Evolutionary conservation across 1,140 invertebrate species (phyloP), one percentile per base, ranked within the genome.

Genomic region (Cyclina sinensis): DNA sequence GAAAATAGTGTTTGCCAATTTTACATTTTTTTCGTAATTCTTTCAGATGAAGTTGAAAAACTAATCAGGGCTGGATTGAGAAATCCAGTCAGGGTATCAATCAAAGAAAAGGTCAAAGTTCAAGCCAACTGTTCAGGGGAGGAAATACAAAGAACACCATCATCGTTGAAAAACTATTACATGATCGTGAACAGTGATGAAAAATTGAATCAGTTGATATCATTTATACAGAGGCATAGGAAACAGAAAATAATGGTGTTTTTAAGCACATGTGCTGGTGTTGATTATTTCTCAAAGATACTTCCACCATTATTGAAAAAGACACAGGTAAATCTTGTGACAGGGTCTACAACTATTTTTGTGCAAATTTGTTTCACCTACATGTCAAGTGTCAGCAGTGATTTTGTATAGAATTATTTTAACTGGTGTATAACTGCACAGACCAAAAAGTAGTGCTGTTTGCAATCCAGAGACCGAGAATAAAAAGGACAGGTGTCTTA

Each of bases 191-290:
- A 98, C 91, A 96, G 97, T 30, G 96, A 98, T 87, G 94, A 97
- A 79, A 99, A 99, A 95, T 96, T 98, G 39, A 96, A 97, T 68
- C 96, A 97, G 84, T 95, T 98, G 24, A 94, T 98, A 14, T 95
- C 97, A 76, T 98, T 99, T 93, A 96, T 99, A 37, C 96, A 97
- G 74, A 95, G 95, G 59, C 96, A 97, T 94, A 93, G 96, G 91
- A 94, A 94, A 14, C 95, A 97, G 68, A 99, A 99, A 95, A 97
- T 98, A 9, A 97, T 99, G 95, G 96, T 99, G 32, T 99, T 99
- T 96, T 97, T 99, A 91, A 98, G 98, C 37, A 99, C 99, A 1
- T 99, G 99, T 96, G 98, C 98, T 0, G 98, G 97, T 95, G 99
- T 99, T 0, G 98, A 99, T 94, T 99, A 99, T 95, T 99, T 99